phyloP scores from a whole-genome alignment of 1,140 invertebrate genomes.

The Cepaea nemoralis region DNA sequence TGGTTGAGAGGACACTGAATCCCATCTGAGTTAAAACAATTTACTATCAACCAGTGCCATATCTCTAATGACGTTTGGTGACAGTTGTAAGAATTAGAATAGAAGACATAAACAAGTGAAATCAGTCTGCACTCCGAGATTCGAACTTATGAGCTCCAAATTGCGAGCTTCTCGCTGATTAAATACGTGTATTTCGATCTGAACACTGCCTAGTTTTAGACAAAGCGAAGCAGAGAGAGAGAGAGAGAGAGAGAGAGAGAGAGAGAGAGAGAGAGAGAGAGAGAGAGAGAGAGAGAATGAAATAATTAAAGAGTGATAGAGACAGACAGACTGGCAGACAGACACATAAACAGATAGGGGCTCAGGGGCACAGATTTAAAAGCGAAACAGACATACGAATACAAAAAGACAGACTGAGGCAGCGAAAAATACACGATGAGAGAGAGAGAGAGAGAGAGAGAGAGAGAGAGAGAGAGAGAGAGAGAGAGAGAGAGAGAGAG shows the following conservation, averaged over 20 bases:
- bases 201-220: too few relatives aligned
- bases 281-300: neutral
- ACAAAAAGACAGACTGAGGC: neutral
- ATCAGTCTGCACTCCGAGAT: too few relatives aligned
- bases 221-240: neutral
- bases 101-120: too few relatives aligned
- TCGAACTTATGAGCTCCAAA: too few relatives aligned
- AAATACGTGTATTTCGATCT: too few relatives aligned
- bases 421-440: slow-evolving; percentile 6
- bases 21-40: too few relatives aligned
- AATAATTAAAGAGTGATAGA: neutral
- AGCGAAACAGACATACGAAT: neutral
- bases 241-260: slow-evolving; percentile 19
- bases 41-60: too few relatives aligned
- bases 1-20: too few relatives aligned
- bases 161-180: too few relatives aligned
- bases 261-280: slow-evolving; percentile 21
- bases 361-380: too few relatives aligned
- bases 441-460: neutral
- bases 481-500: slow-evolving; percentile 18
- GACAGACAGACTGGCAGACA: neutral
- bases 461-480: neutral
- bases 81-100: too few relatives aligned
- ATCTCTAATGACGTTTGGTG: too few relatives aligned
- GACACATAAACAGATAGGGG: neutral